Conservation (phyloP, 2,797 vertebrate genomes). For the Microchirus variegatus region DNA sequence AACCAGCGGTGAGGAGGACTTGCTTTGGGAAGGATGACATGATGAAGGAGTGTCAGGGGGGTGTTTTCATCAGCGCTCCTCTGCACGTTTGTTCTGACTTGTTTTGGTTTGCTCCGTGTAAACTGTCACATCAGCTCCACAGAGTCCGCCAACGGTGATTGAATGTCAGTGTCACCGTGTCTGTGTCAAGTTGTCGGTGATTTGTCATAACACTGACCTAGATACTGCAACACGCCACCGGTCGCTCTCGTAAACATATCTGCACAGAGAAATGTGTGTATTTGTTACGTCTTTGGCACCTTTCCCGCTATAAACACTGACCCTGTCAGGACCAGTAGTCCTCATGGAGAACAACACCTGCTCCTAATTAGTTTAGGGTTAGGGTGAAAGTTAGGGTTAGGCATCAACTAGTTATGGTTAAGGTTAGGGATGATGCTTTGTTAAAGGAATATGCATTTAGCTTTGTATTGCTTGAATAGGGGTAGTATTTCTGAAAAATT, state of each 20-base stretch:
- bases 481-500: too few relatives aligned
- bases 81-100: neutral
- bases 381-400: conserved; percentile 60
- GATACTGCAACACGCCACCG: conserved; percentile 2
- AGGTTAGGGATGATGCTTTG: too few relatives aligned
- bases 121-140: conserved; percentile 43
- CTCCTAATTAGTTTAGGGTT: too few relatives aligned
- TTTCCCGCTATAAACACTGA: too few relatives aligned
- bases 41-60: conserved; percentile 22
- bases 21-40: conserved; percentile 10
- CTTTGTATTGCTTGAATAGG: too few relatives aligned
- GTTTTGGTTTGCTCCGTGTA: conserved; percentile 26
- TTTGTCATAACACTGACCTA: conserved; percentile 12
- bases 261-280: too few relatives aligned
- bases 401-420: conserved; percentile 50
- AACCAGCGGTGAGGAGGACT: conserved; percentile 7
- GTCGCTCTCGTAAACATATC: too few relatives aligned
- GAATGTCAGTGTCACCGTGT: conserved; percentile 24
- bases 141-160: conserved; percentile 19
- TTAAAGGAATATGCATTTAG: too few relatives aligned
- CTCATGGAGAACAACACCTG: too few relatives aligned
- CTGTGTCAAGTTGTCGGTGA: conserved; percentile 21
- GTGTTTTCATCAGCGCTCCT: conserved; percentile 11
- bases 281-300: too few relatives aligned
- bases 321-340: too few relatives aligned